Evolutionary conservation across 2,113 vertebrate species (phyloP), one percentile per base, ranked within the genome.

Genomic region (Tapirus terrestris): DNA sequence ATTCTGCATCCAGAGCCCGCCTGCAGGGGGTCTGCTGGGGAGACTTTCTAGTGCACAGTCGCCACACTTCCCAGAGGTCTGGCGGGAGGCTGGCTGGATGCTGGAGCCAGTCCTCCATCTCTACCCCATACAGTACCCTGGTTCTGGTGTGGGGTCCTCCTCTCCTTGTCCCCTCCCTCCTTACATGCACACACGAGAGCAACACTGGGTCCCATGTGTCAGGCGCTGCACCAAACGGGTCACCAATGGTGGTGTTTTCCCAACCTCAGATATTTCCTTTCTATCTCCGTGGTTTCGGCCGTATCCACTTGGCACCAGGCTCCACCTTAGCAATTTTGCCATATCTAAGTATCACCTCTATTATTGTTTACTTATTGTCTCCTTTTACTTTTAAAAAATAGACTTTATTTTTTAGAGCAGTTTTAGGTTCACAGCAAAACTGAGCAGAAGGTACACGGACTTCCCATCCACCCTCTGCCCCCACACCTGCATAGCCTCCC

Each of bases 101-200:
- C 8, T 1, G 73, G 21, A 7, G 25, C 51, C 51, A 0, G 18
- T 16, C 29, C 23, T 0, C 23, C 6, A 0, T 4, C 9, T 21
- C 33, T 1, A 2, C 3, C 13, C 33, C 0, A 1, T 0, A 7
- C 6, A 0, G 2, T 0, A 5, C 20, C 72, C 27, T 13, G 13
- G 1, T 21, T 48, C 51, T 0, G 6, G 68, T 6, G 5, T 0
- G 0, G n/a, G 6, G 18, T 14, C 29, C n/a, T 36, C 63, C 8
- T 27, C 23, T 33, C 27, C 48, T 21, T 18, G 14, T 8, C 16
- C 6, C 29, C 23, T 1, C 2, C 39, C 27, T 31, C 13, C 33
- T 21, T 2, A 3, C 43, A 18, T 0, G 2, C 43, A 1, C 0
- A 11, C 14, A 1, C 31, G 1, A 0, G 2, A 13, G 27, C 27